Evolutionary conservation across 2,113 vertebrate species (phyloP).

Genomic region (Datnioides undecimradiatus): DNA sequence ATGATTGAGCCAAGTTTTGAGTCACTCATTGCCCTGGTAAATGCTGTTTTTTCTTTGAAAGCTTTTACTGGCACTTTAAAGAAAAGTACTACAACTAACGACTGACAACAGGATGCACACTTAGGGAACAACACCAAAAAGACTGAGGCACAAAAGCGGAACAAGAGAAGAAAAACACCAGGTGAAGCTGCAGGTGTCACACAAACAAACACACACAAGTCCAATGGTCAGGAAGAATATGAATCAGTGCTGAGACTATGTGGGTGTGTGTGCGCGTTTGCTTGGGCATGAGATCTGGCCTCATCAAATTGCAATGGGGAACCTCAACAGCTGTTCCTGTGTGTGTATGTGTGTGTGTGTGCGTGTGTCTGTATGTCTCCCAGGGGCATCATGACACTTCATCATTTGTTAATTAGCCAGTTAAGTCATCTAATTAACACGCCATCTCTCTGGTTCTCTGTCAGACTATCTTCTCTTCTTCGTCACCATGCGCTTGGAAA

Average conservation of each 20-base stretch:
- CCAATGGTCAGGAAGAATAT: constrained; percentile 9
- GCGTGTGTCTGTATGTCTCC: constrained; percentile 38
- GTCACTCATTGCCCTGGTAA: neutral
- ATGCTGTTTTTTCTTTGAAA: neutral
- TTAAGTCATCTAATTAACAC: constrained; percentile 76
- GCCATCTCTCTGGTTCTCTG: constrained; percentile 59
- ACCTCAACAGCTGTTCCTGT: constrained; percentile 63
- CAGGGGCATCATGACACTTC: constrained; percentile 70
- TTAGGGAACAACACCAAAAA: neutral
- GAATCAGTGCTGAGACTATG: neutral
- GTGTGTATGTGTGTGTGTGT: constrained; percentile 5
- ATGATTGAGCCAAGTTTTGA: neutral
- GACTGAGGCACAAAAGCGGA: neutral
- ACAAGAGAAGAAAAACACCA: neutral
- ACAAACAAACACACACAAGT: constrained; percentile 4
- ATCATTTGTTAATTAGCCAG: constrained; percentile 77
- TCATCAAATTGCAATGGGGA: constrained; percentile 48
- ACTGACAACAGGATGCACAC: neutral
- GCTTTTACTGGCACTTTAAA: neutral
- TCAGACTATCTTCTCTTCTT: constrained; percentile 48
- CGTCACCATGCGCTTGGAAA: constrained; percentile 36
- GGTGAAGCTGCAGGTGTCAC: constrained; percentile 5
- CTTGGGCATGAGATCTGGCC: constrained; percentile 38
- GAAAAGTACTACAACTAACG: neutral
- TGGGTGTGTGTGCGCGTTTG: constrained; percentile 5